Base-by-base conservation (phyloP, 2,113 vertebrate species). In the Bombycilla garrulus region DNA sequence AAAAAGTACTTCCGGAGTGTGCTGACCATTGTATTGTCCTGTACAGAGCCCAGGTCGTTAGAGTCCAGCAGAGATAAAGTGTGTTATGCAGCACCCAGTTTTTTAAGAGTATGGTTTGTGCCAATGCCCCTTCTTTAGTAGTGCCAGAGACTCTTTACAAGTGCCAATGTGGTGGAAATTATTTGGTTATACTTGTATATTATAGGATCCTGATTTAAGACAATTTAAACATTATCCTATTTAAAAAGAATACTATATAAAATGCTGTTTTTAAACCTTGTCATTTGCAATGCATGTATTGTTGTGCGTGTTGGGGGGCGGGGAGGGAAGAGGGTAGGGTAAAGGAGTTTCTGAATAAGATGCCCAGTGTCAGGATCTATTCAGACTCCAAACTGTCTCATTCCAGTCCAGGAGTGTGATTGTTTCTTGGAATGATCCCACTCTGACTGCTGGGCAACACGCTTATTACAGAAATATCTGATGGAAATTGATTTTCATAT, bases 401-500 rank as follows among this genome's bases (percentile, higher is more conserved):
- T 94, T 95, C 93, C 93, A 56, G 93, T 92, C 71, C 54, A 48
- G 88, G 93, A 94, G 93, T 87, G 94, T 5, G 95, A 82, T 88
- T 78, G 90, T 73, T 95, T 91, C 95, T 90, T 61, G 85, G 91
- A 83, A 94, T 83, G 90, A 89, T 91, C 92, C 72, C 86, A n/a
- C 85, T 90, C 95, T 86, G 95, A 74, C 92, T 95, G 92, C 54
- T 93, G 95, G 96, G 95, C 97, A 94, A 96, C 95, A 92, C 95
- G 91, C 93, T 89, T 90, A 90, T 85, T 96, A 95, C 96, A 91
- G 97, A 97, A 96, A 90, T 92, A 94, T 90, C 96, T 85, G 97
- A 96, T 97, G 98, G 97, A 97, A 98, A 96, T 96, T 58, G 92
- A 98, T 97, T 98, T 98, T 98, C 98, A 97, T 98, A 98, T 97